Base-by-base conservation (phyloP, 2,797 vertebrate genomes). In the Varecia variegata region DNA sequence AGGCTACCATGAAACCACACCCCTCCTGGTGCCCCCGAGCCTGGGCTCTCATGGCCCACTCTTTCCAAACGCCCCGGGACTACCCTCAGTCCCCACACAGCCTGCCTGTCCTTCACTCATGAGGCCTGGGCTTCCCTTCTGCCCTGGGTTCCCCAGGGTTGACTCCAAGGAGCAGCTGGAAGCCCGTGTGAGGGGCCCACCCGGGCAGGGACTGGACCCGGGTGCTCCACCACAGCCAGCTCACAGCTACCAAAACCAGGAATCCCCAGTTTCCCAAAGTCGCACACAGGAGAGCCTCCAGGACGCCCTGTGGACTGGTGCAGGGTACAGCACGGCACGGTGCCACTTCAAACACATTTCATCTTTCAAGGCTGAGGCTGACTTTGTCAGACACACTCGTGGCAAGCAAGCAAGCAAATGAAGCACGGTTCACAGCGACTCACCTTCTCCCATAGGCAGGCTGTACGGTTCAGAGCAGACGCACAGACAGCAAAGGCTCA, bases 401-500 rank as follows among this genome's bases (percentile, higher is more conserved):
- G 7, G 52, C 35, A 30, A 68, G 56, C 1, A 68, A 58, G 86
- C 2, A 3, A 27, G 70, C 9, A 32, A 14, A 54, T 7, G 50
- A 11, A 47, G 7, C 27, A 40, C 4, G 20, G 15, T 15, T 47
- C 11, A 2, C 1, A 5, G 52, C 7, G 18, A 93, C 98, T 98
- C 97, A 98, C 98, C 98, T 98, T 98, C 97, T 98, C 97, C 98
- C 98, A 98, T 97, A 98, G 96, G 97, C 97, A 82, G 94, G 96
- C 68, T 97, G 95, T 0, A 0, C 52, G 93, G 92, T 97, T 98
- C 98, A 98, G 92, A 97, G 93, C 5, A 65, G 97, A 86, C 97
- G 95, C 94, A 98, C 88, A 10, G 96, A 94, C 54, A 50, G 93
- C 52, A 40, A 11, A 58, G 14, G 77, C 60, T 80, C 47, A 88